Evolutionary conservation across 2,113 vertebrate species (phyloP).

Genomic region (Dicerorhinus sumatrensis): DNA sequence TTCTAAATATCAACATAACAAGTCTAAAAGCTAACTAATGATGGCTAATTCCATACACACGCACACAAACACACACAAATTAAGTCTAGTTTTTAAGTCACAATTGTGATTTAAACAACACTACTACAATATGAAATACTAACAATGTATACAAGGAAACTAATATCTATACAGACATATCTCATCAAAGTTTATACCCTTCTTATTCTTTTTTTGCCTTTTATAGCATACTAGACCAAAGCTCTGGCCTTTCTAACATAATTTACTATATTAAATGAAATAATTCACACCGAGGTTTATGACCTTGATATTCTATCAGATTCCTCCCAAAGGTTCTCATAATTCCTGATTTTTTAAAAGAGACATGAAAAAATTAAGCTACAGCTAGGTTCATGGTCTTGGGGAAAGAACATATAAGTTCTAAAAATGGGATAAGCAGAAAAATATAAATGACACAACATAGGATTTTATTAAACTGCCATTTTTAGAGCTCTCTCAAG

Average conservation of each 20-base stretch:
- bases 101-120: constrained; percentile 38
- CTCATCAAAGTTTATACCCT: constrained; percentile 64
- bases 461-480: neutral
- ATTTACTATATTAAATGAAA: constrained; percentile 35
- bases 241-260: neutral
- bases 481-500: neutral
- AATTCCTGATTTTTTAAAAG: constrained; percentile 35
- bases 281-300: constrained; percentile 52
- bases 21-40: neutral
- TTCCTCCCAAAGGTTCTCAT: constrained; percentile 28
- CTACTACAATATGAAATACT: neutral
- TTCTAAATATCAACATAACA: constrained; percentile 28
- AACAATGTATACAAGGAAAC: constrained; percentile 43
- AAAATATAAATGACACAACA: constrained; percentile 50
- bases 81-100: constrained; percentile 3
- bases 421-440: neutral
- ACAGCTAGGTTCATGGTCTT: constrained; percentile 31
- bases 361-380: constrained; percentile 14
- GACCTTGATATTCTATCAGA: constrained; percentile 57
- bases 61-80: neutral
- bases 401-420: constrained; percentile 53
- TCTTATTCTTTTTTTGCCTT: constrained; percentile 64
- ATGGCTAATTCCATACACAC: neutral
- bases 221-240: constrained; percentile 50
- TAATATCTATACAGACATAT: constrained; percentile 27